Conservation (phyloP, 1,140 invertebrate genomes). For the Meteorus sp. region DNA sequence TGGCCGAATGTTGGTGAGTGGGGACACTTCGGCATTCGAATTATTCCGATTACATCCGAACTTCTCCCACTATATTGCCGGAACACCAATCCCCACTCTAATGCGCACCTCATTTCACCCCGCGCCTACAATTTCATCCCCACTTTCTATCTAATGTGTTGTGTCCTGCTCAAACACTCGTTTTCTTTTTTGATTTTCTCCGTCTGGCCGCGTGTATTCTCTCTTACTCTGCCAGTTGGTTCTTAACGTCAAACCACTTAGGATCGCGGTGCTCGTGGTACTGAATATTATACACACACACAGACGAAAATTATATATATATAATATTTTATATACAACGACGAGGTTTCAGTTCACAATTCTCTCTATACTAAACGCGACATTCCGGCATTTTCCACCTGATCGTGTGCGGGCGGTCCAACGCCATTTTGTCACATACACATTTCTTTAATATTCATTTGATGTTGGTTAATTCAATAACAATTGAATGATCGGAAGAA, state of each 20-base stretch:
- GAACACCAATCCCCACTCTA: too few species aligned
- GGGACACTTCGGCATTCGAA: too few species aligned
- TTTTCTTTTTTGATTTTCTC: not conserved
- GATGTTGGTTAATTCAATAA: not conserved
- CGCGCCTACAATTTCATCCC: too few species aligned
- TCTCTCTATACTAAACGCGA: slow-evolving; percentile 9
- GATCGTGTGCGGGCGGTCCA: slow-evolving; percentile 20
- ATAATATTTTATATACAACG: slow-evolving; percentile 2
- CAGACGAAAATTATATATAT: not conserved
- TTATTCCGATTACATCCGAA: not conserved
- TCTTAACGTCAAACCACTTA: slow-evolving; percentile 25
- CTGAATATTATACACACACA: not conserved
- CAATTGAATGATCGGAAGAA: not conserved
- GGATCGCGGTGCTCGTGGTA: slow-evolving; percentile 1
- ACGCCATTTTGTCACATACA: slow-evolving; percentile 24
- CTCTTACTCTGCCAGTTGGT: not conserved
- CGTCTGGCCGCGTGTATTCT: not conserved
- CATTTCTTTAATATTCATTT: not conserved
- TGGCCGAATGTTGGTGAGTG: not conserved
- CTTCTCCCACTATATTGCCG: not conserved
- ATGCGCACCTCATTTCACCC: too few species aligned
- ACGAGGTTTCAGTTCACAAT: too few species aligned
- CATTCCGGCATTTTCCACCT: slow-evolving; percentile 29
- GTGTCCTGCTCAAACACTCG: too few species aligned
- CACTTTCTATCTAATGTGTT: not conserved